Percentiles rank a stretch among this genome's conserved stretches.
phyloP scores from a whole-genome alignment of 2,797 vertebrate genomes.

The Tangara arthus region DNA sequence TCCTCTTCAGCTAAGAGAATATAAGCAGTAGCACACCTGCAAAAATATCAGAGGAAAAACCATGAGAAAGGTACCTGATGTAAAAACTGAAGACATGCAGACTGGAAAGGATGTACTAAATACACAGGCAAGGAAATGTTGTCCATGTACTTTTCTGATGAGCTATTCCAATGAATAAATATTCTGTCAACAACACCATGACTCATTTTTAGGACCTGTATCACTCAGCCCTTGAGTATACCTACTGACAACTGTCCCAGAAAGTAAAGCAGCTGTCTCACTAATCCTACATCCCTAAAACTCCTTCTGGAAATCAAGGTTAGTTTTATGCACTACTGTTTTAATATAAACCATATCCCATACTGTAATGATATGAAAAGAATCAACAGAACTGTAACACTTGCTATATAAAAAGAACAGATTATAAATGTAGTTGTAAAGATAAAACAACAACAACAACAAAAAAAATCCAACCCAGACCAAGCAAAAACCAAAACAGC shows the following conservation, averaged over 20 bases:
- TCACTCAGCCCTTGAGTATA: not conserved
- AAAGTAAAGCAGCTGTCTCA: not conserved
- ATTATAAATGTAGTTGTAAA: not conserved
- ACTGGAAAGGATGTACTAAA: not conserved
- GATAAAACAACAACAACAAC: not conserved
- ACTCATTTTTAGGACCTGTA: not conserved
- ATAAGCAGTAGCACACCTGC: conserved; percentile 93
- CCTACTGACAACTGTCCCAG: not conserved
- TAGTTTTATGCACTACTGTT: not conserved
- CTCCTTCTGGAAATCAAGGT: not conserved
- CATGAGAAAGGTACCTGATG: not conserved
- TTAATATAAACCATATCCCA: not conserved
- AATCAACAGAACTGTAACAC: not conserved
- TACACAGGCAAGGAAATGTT: not conserved
- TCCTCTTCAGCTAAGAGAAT: conserved; percentile 98
- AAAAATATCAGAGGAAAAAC: conserved; percentile 21
- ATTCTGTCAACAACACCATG: not conserved
- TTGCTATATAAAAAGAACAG: not conserved
- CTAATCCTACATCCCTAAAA: not conserved
- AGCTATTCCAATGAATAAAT: not conserved
- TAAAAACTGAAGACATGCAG: not conserved
- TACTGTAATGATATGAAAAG: not conserved
- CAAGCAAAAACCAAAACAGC: not conserved
- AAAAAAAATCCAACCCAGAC: not conserved
- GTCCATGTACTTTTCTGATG: not conserved